phyloP scores from a whole-genome alignment of 2,888 invertebrate genomes.

The Andrena camellia region DNA sequence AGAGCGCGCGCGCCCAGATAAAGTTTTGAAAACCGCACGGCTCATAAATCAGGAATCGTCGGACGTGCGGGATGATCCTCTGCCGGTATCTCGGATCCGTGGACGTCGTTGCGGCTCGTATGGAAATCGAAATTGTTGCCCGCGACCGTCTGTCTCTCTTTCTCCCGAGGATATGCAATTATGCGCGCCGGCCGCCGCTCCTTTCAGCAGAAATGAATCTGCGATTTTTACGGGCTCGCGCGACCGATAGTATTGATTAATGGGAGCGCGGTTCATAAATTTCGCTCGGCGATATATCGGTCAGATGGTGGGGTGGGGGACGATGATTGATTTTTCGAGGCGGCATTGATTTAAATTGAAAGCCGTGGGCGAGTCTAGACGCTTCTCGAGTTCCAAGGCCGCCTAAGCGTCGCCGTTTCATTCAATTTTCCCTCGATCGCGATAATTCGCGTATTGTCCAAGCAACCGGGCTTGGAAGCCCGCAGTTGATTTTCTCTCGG shows the following conservation, averaged over 20 bases:
- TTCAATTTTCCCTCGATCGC: neutral
- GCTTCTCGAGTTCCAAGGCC: neutral
- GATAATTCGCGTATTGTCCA: neutral
- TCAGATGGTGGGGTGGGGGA: slow-evolving; percentile 29
- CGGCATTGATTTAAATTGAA: slow-evolving; percentile 62
- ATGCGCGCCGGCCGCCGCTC: slow-evolving; percentile 51
- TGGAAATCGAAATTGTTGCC: slow-evolving; percentile 69
- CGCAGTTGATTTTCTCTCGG: too few relatives aligned
- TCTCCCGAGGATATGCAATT: slow-evolving; percentile 56
- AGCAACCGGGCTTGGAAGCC: neutral
- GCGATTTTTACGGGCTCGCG: slow-evolving; percentile 47
- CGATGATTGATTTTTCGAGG: slow-evolving; percentile 60
- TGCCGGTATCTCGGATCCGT: slow-evolving; percentile 54
- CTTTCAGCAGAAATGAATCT: slow-evolving; percentile 68
- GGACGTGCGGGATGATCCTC: slow-evolving; percentile 68
- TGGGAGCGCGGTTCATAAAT: slow-evolving; percentile 70
- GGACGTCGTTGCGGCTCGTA: slow-evolving; percentile 57
- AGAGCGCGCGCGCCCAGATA: slow-evolving; percentile 44
- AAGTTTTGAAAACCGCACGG: slow-evolving; percentile 64
- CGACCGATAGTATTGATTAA: slow-evolving; percentile 70
- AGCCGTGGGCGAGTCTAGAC: neutral
- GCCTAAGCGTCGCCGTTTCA: neutral
- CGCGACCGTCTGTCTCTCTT: neutral
- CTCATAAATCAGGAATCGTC: slow-evolving; percentile 72
- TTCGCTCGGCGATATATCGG: slow-evolving; percentile 62